Conservation (phyloP, 2,888 invertebrate species). For the Silvanus unidentatus region DNA sequence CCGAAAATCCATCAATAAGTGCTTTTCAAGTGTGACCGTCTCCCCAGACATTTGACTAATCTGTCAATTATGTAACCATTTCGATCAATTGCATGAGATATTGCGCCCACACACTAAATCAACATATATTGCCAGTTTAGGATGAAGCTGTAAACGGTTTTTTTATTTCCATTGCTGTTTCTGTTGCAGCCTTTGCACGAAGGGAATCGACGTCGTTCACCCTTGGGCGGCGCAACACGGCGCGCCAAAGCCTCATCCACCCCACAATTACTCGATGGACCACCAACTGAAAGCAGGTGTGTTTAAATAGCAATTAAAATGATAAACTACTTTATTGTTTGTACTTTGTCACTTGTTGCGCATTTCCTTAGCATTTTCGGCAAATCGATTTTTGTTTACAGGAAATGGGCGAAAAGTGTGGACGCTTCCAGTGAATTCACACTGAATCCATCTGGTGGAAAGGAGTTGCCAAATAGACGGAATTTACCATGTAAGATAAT, state of each 20-base stretch:
- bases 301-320: constrained; percentile 7
- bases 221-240: constrained; percentile 33
- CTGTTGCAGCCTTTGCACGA: constrained; percentile 41
- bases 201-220: constrained; percentile 38
- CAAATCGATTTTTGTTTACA: too few relatives aligned
- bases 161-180: neutral
- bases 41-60: too few relatives aligned
- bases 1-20: too few relatives aligned
- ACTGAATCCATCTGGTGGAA: constrained; percentile 23
- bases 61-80: too few relatives aligned
- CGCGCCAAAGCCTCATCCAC: constrained; percentile 39
- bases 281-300: constrained; percentile 33
- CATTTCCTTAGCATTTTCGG: too few relatives aligned
- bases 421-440: constrained; percentile 24
- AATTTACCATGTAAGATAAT: constrained; percentile 31
- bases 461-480: constrained; percentile 27
- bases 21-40: too few relatives aligned
- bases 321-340: neutral
- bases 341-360: neutral
- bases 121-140: too few relatives aligned
- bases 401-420: constrained; percentile 32
- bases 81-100: too few relatives aligned
- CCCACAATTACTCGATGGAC: constrained; percentile 41
- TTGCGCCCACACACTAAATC: too few relatives aligned
- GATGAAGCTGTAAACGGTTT: too few relatives aligned